Conservation (phyloP, 1,140 invertebrate genomes). For the Achatina immaculata region DNA sequence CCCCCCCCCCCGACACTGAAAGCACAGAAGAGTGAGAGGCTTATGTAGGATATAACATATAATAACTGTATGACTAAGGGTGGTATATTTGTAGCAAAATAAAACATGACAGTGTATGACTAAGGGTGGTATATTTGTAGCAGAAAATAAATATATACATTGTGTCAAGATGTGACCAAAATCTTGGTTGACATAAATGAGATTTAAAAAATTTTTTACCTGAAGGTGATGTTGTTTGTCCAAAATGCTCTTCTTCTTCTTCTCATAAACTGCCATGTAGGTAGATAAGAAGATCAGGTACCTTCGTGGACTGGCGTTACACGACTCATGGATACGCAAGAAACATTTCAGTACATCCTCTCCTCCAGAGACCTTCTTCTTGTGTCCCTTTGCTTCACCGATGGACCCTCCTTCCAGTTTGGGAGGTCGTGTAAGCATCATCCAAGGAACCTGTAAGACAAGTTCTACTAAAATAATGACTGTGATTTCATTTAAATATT, state of each 20-base stretch:
- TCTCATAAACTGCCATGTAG: conserved; percentile 75
- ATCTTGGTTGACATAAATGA: no score
- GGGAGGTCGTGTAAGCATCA: conserved; percentile 65
- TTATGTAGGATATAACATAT: no score
- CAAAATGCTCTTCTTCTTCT: conserved; percentile 74
- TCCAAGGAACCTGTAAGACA: conserved; percentile 63
- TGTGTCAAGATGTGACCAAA: no score
- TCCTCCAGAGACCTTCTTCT: conserved; percentile 63
- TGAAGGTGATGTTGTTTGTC: conserved; percentile 76
- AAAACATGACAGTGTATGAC: no score
- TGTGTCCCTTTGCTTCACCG: conserved; percentile 56
- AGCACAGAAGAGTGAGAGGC: no score
- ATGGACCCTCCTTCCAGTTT: conserved; percentile 66
- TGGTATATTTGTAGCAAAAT: no score
- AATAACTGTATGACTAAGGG: no score
- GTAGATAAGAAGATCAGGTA: conserved; percentile 78
- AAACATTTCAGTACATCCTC: conserved; percentile 72
- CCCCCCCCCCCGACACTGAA: no score
- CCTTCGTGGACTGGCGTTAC: conserved; percentile 73
- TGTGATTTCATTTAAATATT: neutral
- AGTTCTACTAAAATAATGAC: neutral
- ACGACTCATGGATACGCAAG: conserved; percentile 72
- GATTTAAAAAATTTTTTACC: conserved; percentile 70
- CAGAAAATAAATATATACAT: no score
- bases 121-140: no score